Conservation (phyloP, 2,113 vertebrate genomes). For the Hippolais icterina region DNA sequence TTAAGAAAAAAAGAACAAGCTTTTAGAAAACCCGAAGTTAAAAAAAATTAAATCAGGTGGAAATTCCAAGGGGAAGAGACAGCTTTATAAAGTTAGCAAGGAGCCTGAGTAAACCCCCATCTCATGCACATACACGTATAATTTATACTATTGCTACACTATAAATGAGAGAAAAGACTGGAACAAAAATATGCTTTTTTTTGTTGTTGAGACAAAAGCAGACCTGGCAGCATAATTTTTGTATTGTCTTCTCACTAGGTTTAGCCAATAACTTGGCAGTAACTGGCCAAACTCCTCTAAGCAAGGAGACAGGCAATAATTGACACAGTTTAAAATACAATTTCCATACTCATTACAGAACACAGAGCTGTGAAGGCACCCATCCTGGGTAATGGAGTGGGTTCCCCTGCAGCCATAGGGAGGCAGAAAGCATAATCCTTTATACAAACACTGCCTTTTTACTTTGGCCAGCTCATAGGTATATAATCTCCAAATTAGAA, state of each 20-base stretch:
- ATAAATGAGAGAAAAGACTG: background rate
- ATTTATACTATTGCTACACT: background rate
- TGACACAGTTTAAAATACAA: background rate
- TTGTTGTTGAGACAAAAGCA: background rate
- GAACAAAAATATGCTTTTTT: background rate
- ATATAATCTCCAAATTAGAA: background rate
- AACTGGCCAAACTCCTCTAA: background rate
- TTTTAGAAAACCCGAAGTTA: background rate
- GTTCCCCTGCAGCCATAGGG: background rate
- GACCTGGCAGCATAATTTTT: background rate
- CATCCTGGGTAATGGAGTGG: background rate
- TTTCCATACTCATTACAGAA: background rate
- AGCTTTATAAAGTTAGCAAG: background rate
- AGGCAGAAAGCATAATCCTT: background rate
- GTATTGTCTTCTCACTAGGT: background rate
- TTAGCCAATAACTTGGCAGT: background rate
- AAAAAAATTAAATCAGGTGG: background rate
- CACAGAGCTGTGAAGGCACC: background rate
- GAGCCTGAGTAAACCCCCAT: background rate
- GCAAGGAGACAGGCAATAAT: background rate
- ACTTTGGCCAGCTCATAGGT: background rate
- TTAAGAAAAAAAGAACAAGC: background rate
- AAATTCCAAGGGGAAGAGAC: background rate
- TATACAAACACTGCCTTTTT: background rate
- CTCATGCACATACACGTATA: background rate